Percentiles rank a stretch among this genome's conserved stretches.
These are phyloP conservation scores for Streptopelia turtur DNA, from an alignment of 2,797 vertebrate genomes.

Conservation along the genomic window DNA sequence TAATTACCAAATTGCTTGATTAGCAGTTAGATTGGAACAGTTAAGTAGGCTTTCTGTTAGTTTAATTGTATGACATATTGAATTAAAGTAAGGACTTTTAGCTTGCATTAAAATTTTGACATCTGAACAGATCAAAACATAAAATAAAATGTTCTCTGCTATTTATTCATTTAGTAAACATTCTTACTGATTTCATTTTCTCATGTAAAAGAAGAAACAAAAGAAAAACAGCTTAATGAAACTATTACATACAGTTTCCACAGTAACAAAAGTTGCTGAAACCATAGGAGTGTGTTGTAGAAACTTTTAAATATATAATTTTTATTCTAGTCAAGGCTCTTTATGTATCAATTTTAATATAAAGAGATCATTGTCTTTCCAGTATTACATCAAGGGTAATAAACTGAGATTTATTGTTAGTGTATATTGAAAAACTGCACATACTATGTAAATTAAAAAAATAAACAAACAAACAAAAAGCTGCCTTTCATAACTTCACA, in stretches of 20 bases:
- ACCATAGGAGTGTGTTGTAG: neutral
- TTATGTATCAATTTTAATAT: neutral
- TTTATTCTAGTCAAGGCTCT: neutral
- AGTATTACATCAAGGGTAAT: neutral
- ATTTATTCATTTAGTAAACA: neutral
- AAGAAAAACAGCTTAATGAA: neutral
- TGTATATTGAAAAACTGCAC: neutral
- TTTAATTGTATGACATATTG: neutral
- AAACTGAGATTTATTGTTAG: neutral
- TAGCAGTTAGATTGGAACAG: neutral
- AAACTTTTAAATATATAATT: neutral
- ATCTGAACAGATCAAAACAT: neutral
- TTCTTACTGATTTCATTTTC: neutral
- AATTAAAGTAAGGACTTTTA: neutral
- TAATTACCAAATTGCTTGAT: neutral
- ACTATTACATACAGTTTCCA: neutral
- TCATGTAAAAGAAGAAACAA: neutral
- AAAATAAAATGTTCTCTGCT: neutral
- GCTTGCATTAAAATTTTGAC: neutral
- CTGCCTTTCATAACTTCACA: too few relatives aligned
- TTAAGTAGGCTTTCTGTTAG: neutral
- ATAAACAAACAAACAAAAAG: too few relatives aligned
- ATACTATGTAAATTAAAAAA: too few relatives aligned
- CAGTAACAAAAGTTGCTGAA: constrained; percentile 10
- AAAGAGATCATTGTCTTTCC: neutral